These are phyloP conservation scores for Eupeodes luniger DNA, from an alignment of 2,888 invertebrate species.

Conservation along the genomic window DNA sequence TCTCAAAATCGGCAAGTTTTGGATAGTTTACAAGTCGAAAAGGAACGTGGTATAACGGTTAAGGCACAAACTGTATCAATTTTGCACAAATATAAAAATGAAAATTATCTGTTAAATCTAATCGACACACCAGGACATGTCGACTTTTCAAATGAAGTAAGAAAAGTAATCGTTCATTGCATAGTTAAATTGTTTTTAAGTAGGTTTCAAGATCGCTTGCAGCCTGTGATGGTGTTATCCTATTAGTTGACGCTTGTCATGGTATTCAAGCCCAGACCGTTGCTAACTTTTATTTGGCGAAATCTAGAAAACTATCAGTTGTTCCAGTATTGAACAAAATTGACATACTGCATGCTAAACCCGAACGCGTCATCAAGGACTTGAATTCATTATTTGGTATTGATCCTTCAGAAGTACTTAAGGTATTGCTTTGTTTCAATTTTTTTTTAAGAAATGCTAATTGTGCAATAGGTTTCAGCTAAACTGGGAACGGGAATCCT, in stretches of 20 bases:
- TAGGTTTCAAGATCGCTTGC: slow-evolving; percentile 93
- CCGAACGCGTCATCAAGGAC: slow-evolving; percentile 92
- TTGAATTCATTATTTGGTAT: slow-evolving; percentile 93
- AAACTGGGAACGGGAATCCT: slow-evolving; percentile 94
- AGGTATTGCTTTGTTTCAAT: slow-evolving; percentile 84
- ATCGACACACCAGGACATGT: slow-evolving; percentile 99
- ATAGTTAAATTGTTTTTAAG: slow-evolving; percentile 1
- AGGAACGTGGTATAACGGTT: slow-evolving; percentile 98
- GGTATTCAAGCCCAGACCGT: slow-evolving; percentile 99
- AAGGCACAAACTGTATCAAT: slow-evolving; percentile 98
- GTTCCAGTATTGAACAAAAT: slow-evolving; percentile 98
- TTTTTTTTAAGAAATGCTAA: background rate
- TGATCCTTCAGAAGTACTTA: slow-evolving; percentile 88
- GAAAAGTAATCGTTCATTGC: background rate
- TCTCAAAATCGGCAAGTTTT: slow-evolving; percentile 89
- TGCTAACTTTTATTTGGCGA: slow-evolving; percentile 97
- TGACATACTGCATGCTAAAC: slow-evolving; percentile 95
- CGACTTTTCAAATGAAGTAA: slow-evolving; percentile 97
- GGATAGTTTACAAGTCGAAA: slow-evolving; percentile 93
- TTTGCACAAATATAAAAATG: slow-evolving; percentile 88
- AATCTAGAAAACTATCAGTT: slow-evolving; percentile 91
- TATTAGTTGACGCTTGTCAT: slow-evolving; percentile 98
- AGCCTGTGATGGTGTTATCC: slow-evolving; percentile 97
- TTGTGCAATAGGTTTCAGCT: slow-evolving; percentile 89
- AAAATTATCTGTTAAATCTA: slow-evolving; percentile 93